A percentile compares a stretch with the other conserved stretches of the same genome.
phyloP scores from a whole-genome alignment of 2,797 vertebrate genomes.

The Alca torda region DNA sequence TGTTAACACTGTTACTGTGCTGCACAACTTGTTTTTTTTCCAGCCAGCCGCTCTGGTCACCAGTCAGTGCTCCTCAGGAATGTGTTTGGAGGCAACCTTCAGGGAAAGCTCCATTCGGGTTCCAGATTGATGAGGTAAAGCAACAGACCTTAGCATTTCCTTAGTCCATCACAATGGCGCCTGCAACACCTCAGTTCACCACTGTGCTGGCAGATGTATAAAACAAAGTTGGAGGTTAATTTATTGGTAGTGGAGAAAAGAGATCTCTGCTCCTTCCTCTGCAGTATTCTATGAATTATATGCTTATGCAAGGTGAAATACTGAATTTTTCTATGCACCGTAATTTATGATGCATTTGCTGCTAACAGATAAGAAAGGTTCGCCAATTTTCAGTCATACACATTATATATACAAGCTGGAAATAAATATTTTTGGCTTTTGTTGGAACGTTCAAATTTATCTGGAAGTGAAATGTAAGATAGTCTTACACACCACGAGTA shows the following conservation, averaged over 20 bases:
- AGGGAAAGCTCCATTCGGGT: conserved; percentile 61
- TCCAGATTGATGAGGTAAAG: conserved; percentile 78
- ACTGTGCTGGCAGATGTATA: conserved; percentile 54
- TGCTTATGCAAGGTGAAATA: conserved; percentile 38
- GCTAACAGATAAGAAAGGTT: not conserved
- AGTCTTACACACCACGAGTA: not conserved
- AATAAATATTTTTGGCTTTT: not conserved
- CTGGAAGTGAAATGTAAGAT: not conserved
- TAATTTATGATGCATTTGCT: not conserved
- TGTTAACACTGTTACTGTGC: not conserved
- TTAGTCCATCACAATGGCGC: conserved; percentile 67
- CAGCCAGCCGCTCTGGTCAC: conserved; percentile 49
- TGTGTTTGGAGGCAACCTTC: conserved; percentile 62
- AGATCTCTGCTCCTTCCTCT: not conserved
- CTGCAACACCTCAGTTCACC: conserved; percentile 69
- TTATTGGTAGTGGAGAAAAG: conserved; percentile 31
- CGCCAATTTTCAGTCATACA: not conserved
- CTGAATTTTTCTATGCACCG: not conserved
- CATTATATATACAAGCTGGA: not conserved
- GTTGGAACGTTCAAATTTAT: not conserved
- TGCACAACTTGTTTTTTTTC: not conserved
- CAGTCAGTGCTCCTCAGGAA: conserved; percentile 76
- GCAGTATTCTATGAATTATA: conserved; percentile 21
- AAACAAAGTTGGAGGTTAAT: conserved; percentile 53
- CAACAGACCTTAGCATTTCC: conserved; percentile 71